Evolutionary conservation across 30 jellyfish, hydroid and myxozoan genomes (phyloP).

Genomic region (Aurelia sp.): DNA sequence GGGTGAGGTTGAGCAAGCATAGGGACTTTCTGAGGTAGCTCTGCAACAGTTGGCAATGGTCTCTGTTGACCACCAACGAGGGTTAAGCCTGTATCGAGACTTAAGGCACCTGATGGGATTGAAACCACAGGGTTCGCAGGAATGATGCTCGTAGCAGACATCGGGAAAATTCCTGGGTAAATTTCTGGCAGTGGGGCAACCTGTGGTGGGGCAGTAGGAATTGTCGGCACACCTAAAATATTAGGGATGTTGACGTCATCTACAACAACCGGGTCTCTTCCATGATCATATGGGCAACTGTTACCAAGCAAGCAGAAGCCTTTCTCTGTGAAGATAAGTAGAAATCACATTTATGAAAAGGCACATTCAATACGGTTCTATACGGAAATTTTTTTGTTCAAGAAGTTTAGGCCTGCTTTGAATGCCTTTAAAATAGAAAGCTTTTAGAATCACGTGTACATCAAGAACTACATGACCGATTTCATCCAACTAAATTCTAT

Average conservation of each 20-base stretch:
- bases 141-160: slow-evolving; percentile 44
- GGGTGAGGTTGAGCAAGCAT: slow-evolving; percentile 55
- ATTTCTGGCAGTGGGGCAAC: slow-evolving; percentile 55
- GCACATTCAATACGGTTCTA: too few relatives aligned
- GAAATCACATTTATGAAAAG: too few relatives aligned
- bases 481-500: too few relatives aligned
- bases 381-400: too few relatives aligned
- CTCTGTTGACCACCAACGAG: slow-evolving; percentile 91
- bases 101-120: slow-evolving; percentile 50
- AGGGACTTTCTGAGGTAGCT: slow-evolving; percentile 73
- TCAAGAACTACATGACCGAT: too few relatives aligned
- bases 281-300: slow-evolving; percentile 95
- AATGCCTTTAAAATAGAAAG: too few relatives aligned
- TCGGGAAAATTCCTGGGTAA: slow-evolving; percentile 62
- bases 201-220: slow-evolving; percentile 62
- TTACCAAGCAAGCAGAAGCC: slow-evolving; percentile 97
- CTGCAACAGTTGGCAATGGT: slow-evolving; percentile 94
- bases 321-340: slow-evolving; percentile 58
- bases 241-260: slow-evolving; percentile 88
- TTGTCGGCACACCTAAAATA: slow-evolving; percentile 72
- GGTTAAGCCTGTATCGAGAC: slow-evolving; percentile 83
- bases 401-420: too few relatives aligned
- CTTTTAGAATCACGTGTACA: too few relatives aligned
- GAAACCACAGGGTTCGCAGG: slow-evolving; percentile 78
- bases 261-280: slow-evolving; percentile 93